Base-by-base conservation (phyloP, 2,888 invertebrate genomes). In the Meloe dianella region DNA sequence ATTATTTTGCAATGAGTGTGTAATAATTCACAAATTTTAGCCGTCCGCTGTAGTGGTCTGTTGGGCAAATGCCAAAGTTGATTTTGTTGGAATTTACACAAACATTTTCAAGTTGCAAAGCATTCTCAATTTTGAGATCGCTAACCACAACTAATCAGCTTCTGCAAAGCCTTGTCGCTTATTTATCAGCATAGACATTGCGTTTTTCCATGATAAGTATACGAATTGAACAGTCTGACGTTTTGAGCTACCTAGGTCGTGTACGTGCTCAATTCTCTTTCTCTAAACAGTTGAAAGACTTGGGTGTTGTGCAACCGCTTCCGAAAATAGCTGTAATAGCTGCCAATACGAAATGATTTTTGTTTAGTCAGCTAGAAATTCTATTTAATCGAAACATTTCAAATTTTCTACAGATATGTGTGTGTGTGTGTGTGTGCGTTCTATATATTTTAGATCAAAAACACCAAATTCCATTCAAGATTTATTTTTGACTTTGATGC, bases 21-120 rank as follows among this genome's bases (percentile, higher is more conserved):
- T 54, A 24, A 54, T 54, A 54, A 54, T 54, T 54, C 8, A 20
- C 47, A 47, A 9, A 22, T 47, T 47, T 9, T 47, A 47, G 47
- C 20, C 20, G 9, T 47, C 20, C n/a, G n/a, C n/a, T 20, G 47
- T 20, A 20, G 20, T 17, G n/a, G n/a, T n/a, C n/a, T 47, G 20
- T 20, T 47, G 47, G 47, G 20, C 8, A 7, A 20, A 20, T 20
- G 47, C 47, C 47, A 47, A 47, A 20, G 2, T 17, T 20, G 8
- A 1, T 20, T 41, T 47, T 47, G 47, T 12, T 27, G 27, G 41
- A 38, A 38, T 38, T 41, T 41, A 5, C 10, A 41, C 1, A 8
- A 17, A 41, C n/a, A 41, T 17, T 35, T 35, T n/a, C 41, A 6
- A 7, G 41, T 41, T 41, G 5, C n/a, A 41, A 41, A 41, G 41